phyloP scores from a whole-genome alignment of 2,113 vertebrate genomes.

The Butorides virescens region DNA sequence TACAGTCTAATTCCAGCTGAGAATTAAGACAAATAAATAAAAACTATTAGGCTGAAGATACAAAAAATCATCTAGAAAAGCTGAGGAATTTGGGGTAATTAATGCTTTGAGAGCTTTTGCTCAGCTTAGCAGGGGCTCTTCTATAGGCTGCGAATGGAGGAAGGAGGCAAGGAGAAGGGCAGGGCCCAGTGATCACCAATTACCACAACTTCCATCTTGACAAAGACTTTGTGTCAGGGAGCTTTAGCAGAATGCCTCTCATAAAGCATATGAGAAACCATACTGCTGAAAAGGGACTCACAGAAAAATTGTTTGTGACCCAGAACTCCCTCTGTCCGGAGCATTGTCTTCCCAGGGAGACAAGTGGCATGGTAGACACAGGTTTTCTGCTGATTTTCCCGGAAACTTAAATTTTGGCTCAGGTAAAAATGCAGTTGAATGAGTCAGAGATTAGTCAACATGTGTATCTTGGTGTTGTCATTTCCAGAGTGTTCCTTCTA shows the following conservation, averaged over 20 bases:
- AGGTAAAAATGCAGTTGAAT: not conserved
- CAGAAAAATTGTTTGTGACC: not conserved
- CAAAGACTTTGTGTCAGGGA: not conserved
- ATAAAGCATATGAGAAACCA: not conserved
- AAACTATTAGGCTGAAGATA: not conserved
- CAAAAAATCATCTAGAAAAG: not conserved
- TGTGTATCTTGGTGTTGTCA: not conserved
- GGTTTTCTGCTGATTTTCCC: not conserved
- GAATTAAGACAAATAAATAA: not conserved
- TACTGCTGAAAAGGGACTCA: not conserved
- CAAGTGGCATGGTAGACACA: not conserved
- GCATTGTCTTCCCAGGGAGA: not conserved
- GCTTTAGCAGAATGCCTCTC: not conserved
- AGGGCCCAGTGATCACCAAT: accelerated
- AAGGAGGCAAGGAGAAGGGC: not conserved
- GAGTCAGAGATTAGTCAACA: not conserved
- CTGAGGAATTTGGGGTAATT: not conserved
- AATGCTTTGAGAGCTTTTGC: not conserved
- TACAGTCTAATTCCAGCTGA: not conserved
- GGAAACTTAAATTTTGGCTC: not conserved
- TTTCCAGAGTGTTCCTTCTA: not conserved
- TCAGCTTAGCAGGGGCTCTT: not conserved
- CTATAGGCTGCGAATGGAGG: not conserved
- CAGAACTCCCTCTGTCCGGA: not conserved
- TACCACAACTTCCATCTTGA: not conserved